Base-by-base conservation (phyloP, 1,140 invertebrate genomes). In the Lepidurus apus region DNA sequence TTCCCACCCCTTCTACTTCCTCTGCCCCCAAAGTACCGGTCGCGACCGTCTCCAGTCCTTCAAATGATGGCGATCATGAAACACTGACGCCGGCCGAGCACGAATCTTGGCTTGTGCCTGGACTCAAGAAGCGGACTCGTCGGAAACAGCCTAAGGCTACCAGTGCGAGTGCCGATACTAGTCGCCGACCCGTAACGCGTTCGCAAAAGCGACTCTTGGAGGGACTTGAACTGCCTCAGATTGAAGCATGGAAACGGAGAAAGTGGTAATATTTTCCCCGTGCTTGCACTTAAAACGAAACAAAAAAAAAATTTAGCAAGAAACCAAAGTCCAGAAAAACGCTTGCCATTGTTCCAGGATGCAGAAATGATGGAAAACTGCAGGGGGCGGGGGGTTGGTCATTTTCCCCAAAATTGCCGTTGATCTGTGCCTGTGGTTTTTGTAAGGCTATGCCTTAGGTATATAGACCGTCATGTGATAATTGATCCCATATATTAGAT, bases 351-450 rank as follows among this genome's bases (percentile, higher is more conserved):
- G 53, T 65, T 65, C 53, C 53, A 65, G 53, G 34, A 65, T 65
- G 53, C 53, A 65, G 21, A 65, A 21, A 65, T 17, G 53, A 65
- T 17, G 13, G 21, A 65, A 65, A 21, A 65, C 53, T 65, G 21
- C 6, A 21, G 53, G 21, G 53, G 53, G 53, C 53, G 21, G 53
- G 26, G 26, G 53, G 53, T 65, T 65, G 17, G 53, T 65, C 34
- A 34, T 3, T 65, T 21, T 65, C 1, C 21, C 53, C 53, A 13
- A 21, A 65, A 65, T 65, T 65, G 53, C 53, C 53, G 53, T 65
- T 65, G 53, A 65, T 65, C 53, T 65, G 53, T 65, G 53, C 53
- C 53, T 65, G 53, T 65, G 53, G 53, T 65, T 65, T 65, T 65
- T 65, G 53, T 65, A 65, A 65, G 53, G 53, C 53, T 65, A 65